Base-by-base conservation (phyloP, 2,113 vertebrate genomes). In the Solea solea region DNA sequence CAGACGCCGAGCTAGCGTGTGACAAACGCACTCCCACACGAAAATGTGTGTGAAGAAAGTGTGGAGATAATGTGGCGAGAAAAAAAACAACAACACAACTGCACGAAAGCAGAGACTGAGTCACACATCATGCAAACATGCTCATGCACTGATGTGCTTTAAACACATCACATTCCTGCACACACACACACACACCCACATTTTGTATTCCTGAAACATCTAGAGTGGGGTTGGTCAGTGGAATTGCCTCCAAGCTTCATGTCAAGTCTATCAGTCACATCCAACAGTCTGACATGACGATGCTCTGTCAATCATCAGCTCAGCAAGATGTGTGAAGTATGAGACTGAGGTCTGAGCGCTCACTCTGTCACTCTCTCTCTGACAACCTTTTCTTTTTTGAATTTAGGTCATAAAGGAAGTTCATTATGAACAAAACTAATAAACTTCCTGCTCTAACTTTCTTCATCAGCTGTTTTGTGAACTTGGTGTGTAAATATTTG, bases 1-100 rank as follows among this genome's bases (percentile, higher is more conserved):
- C 68, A 86, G 93, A 93, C 92, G 91, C 91, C 93, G 15, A 54
- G 66, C 54, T 68, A 11, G 46, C 9, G 39, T 66, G 83, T 86
- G 86, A 83, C 85, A 87, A 87, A 90, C 34, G 58, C 80, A 80
- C 82, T 68, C 83, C 72, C 80, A 81, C 65, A 81, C 65, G 51
- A 81, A 51, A 46, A 78, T 58, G 25, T 14, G 39, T 70, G 51
- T 14, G 13, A 25, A 69, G 12, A 63, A 55, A 63, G 49, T 25
- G 51, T 2, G 12, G 25, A 27, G 48, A 61, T 64, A 64, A 72
- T 57, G 69, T 9, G 14, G 74, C 59, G 45, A 50, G 10, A 14
- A 65, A 61, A 34, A 34, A 34, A 34, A 5, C 2, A 34, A 34
- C 34, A 74, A 44, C 49, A 46, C 53, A 21, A 46, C 44, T 42